A percentile compares a stretch with the other conserved stretches of the same genome.
Conservation (phyloP, 1,140 invertebrate genomes). For the Nasonia giraulti region DNA sequence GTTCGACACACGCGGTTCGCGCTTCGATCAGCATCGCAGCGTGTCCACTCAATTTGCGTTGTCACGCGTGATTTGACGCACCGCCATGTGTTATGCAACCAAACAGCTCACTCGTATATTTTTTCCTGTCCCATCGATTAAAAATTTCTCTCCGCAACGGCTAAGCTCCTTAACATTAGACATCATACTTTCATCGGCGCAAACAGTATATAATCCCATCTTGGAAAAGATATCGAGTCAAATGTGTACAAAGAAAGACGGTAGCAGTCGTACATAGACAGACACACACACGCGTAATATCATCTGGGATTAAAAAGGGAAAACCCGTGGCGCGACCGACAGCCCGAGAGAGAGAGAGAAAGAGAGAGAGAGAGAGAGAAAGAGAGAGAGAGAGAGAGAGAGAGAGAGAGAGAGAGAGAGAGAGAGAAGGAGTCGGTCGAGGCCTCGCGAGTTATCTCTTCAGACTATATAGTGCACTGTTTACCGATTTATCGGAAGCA, state of each 20-base stretch:
- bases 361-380: too few species aligned
- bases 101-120: too few species aligned
- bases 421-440: not conserved
- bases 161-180: too few species aligned
- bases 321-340: not conserved
- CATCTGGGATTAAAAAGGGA: not conserved
- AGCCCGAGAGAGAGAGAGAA: not conserved
- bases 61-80: too few species aligned
- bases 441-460: slow-evolving; percentile 34
- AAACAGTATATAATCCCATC: too few species aligned
- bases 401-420: not conserved
- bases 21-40: too few species aligned
- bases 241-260: not conserved
- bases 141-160: too few species aligned
- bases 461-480: slow-evolving; percentile 33
- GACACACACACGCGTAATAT: not conserved
- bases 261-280: not conserved
- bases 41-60: too few species aligned
- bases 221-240: not conserved
- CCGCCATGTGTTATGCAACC: too few species aligned
- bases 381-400: not conserved
- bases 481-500: slow-evolving; percentile 59
- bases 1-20: too few species aligned
- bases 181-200: too few species aligned
- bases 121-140: too few species aligned